Evolutionary conservation across 1,140 invertebrate genomes (phyloP).

Genomic region (Drosophila kikkawai): DNA sequence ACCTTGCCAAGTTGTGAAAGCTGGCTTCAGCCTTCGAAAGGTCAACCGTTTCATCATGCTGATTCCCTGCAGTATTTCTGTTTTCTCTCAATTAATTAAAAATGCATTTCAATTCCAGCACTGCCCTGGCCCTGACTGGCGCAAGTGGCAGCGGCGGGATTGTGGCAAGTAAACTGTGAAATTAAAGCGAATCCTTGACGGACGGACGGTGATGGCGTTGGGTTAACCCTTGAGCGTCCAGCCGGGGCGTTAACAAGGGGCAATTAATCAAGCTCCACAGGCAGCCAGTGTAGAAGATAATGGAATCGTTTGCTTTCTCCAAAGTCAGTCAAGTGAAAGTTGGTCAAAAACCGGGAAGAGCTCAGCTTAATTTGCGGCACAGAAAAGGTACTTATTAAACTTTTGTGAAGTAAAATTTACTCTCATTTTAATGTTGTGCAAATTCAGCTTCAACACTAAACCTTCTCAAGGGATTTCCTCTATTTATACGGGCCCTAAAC

Average conservation of each 20-base stretch:
- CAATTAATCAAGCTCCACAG: slow-evolving; percentile 37
- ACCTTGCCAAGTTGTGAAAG: slow-evolving; percentile 16
- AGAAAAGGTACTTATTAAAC: too few species aligned
- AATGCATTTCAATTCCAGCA: slow-evolving; percentile 42
- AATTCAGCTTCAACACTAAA: neutral
- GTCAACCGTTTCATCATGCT: slow-evolving; percentile 30
- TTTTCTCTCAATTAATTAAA: slow-evolving; percentile 45
- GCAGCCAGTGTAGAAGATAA: slow-evolving; percentile 19
- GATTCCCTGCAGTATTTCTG: slow-evolving; percentile 29
- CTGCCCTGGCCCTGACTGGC: slow-evolving; percentile 19
- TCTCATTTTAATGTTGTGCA: neutral
- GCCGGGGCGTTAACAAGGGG: slow-evolving; percentile 41
- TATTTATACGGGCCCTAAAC: slow-evolving; percentile 19
- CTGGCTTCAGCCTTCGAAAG: slow-evolving; percentile 17
- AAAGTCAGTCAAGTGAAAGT: slow-evolving; percentile 20
- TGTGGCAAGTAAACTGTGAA: slow-evolving; percentile 45
- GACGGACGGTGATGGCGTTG: slow-evolving; percentile 23
- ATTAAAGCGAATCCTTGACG: slow-evolving; percentile 42
- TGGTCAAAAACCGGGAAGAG: neutral
- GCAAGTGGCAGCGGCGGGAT: slow-evolving; percentile 22
- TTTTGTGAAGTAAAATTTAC: neutral
- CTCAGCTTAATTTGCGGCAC: neutral
- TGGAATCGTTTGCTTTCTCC: slow-evolving; percentile 26
- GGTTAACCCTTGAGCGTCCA: slow-evolving; percentile 41
- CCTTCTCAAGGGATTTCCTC: slow-evolving; percentile 2